Conservation (phyloP, 2,113 vertebrate species). For the Seriola quinqueradiata region DNA sequence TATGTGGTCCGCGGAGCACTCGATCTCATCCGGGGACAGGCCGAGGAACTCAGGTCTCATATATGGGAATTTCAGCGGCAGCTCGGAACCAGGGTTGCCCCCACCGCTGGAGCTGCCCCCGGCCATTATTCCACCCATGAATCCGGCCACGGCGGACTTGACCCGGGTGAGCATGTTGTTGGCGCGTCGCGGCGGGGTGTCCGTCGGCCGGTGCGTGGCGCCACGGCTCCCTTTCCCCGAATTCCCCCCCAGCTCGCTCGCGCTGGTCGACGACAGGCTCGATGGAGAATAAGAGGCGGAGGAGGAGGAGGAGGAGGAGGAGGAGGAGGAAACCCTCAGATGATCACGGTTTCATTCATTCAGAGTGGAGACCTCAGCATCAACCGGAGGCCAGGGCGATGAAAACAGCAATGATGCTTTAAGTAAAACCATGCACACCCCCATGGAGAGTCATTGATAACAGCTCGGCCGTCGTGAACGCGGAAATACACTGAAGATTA, state of each 20-base stretch:
- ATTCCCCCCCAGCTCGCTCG: constrained; percentile 80
- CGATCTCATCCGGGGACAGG: constrained; percentile 78
- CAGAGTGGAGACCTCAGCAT: constrained; percentile 11
- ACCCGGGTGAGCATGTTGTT: constrained; percentile 81
- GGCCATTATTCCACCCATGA: constrained; percentile 78
- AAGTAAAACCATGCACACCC: constrained; percentile 26
- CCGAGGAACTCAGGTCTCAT: constrained; percentile 78
- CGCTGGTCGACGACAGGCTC: constrained; percentile 58
- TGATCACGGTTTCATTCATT: constrained; percentile 62
- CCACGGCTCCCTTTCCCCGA: constrained; percentile 81
- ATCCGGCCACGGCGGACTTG: constrained; percentile 79
- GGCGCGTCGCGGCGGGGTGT: constrained; percentile 70
- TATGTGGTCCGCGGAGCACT: constrained; percentile 80
- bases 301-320: constrained; percentile 29
- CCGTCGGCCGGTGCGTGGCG: constrained; percentile 72
- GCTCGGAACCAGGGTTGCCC: constrained; percentile 58
- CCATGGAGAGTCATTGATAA: constrained; percentile 59
- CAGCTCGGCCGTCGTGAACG: constrained; percentile 64
- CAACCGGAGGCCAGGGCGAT: constrained; percentile 9
- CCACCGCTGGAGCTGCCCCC: constrained; percentile 69
- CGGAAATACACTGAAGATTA: constrained; percentile 78
- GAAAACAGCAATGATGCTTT: constrained; percentile 34
- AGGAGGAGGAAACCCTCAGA: constrained; percentile 37
- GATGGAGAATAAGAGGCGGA: constrained; percentile 32
- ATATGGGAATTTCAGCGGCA: constrained; percentile 76